These are phyloP conservation scores for Meriones psammophilus DNA, from an alignment of 2,797 vertebrate species.

Conservation along the genomic window DNA sequence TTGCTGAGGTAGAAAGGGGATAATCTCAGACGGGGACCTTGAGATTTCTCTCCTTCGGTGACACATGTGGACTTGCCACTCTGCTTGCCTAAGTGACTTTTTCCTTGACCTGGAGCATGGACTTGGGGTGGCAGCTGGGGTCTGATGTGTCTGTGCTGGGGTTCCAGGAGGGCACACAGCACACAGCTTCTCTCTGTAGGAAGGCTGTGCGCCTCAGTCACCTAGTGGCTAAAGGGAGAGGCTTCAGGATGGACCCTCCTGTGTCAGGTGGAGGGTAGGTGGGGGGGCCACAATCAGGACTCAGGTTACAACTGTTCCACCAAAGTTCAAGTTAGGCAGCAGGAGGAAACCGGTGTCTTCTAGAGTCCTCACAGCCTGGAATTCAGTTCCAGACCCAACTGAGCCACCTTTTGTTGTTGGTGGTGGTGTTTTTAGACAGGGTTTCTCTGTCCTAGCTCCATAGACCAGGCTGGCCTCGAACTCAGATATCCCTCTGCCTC, in stretches of 20 bases:
- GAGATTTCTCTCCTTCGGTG: not conserved
- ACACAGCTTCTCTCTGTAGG: too few species aligned
- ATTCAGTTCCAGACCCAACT: constrained; percentile 54
- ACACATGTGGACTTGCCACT: rapidly evolving
- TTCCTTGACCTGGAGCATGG: not conserved
- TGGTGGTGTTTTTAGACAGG: too few species aligned
- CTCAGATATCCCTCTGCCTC: not conserved
- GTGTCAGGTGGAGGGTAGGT: not conserved
- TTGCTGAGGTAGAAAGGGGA: not conserved
- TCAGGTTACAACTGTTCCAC: not conserved
- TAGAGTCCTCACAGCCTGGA: not conserved
- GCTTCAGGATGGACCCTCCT: not conserved
- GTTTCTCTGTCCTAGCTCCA: too few species aligned
- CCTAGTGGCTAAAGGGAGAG: not conserved
- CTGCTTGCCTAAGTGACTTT: not conserved
- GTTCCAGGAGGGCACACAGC: not conserved
- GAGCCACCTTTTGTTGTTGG: too few species aligned
- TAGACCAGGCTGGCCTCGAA: not conserved
- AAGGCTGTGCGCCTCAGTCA: not conserved
- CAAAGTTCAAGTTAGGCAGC: not conserved
- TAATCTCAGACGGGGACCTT: not conserved
- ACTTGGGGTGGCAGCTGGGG: not conserved
- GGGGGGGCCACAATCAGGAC: not conserved
- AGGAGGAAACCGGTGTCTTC: too few species aligned
- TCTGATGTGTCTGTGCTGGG: not conserved